Conservation (phyloP, 2,113 vertebrate genomes). For the Hemichromis elongatus region DNA sequence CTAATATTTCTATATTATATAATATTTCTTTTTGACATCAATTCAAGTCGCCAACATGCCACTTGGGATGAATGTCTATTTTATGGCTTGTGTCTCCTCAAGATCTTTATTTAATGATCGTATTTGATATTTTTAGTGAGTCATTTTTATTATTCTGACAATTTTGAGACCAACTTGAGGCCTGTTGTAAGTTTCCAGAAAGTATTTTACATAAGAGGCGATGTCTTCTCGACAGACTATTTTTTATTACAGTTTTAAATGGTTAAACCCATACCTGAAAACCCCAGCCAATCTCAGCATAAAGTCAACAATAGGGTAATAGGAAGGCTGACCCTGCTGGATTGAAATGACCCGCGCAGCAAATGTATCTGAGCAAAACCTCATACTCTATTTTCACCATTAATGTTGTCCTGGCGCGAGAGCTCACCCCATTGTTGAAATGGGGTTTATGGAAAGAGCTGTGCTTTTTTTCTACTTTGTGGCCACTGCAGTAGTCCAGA, state of each 20-base stretch:
- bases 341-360: constrained; percentile 37
- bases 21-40: neutral
- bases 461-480: neutral
- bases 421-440: constrained; percentile 1
- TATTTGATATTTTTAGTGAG: neutral
- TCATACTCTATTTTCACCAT: constrained; percentile 7
- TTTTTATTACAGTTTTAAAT: neutral
- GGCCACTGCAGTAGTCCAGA: neutral
- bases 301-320: constrained; percentile 45
- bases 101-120: neutral
- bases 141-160: neutral
- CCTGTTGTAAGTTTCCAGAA: neutral
- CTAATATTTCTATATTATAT: neutral
- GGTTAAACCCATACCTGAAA: neutral
- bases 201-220: neutral
- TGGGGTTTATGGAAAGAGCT: neutral
- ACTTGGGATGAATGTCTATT: neutral
- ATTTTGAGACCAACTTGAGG: neutral
- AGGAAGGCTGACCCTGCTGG: constrained; percentile 28
- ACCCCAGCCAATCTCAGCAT: neutral
- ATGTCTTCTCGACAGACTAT: neutral
- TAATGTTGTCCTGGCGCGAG: neutral
- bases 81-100: neutral
- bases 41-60: neutral
- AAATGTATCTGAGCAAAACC: constrained; percentile 18